Percentiles rank a stretch among this genome's conserved stretches.
phyloP scores from a whole-genome alignment of 2,113 vertebrate species.

The Leucopternis melanops region DNA sequence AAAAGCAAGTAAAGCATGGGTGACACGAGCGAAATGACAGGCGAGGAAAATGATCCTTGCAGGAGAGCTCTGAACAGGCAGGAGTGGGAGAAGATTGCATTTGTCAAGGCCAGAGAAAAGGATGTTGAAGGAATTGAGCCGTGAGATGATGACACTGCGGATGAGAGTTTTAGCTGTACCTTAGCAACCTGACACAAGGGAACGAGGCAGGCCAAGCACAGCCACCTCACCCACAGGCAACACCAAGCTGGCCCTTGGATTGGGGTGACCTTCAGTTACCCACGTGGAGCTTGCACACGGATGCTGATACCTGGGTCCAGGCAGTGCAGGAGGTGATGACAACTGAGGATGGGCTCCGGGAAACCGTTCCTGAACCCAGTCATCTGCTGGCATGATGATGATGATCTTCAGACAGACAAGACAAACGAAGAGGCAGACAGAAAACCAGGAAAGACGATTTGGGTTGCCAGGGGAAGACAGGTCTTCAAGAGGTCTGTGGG shows the following conservation, averaged over 20 bases:
- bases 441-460: not conserved
- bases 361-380: not conserved
- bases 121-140: constrained; percentile 51
- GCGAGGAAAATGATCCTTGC: constrained; percentile 34
- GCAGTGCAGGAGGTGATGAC: not conserved
- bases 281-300: accelerated
- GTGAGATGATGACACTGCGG: constrained; percentile 20
- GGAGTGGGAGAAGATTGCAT: constrained; percentile 51
- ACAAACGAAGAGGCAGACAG: not conserved
- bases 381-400: not conserved
- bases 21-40: constrained; percentile 37
- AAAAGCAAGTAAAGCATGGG: constrained; percentile 40
- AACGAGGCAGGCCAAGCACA: not conserved
- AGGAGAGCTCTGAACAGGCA: constrained; percentile 35
- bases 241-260: not conserved
- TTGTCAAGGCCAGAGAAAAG: constrained; percentile 54
- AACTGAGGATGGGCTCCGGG: not conserved
- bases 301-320: not conserved
- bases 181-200: not conserved
- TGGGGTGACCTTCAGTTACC: not conserved
- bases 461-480: not conserved
- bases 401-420: not conserved
- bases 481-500: not conserved
- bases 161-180: not conserved
- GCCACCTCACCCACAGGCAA: not conserved